Evolutionary conservation across 37 sponge, comb jelly and placozoan species (phyloP).

Genomic region (Ianthella basta): DNA sequence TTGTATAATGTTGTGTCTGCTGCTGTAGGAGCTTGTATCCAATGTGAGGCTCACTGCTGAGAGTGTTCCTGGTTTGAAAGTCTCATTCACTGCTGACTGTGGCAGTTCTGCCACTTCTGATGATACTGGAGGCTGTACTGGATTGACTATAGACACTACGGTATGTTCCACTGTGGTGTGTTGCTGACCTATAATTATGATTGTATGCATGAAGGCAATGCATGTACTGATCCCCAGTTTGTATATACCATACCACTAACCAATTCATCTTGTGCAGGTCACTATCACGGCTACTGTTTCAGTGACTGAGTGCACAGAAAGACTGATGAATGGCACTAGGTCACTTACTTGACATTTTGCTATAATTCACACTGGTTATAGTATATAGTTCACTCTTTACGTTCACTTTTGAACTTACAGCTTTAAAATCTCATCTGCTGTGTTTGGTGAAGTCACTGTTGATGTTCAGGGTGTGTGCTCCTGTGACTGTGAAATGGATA

Average conservation of each 20-base stretch:
- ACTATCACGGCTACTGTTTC: neutral
- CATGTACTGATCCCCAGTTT: too few relatives aligned
- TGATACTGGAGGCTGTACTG: neutral
- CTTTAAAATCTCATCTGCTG: neutral
- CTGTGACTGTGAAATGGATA: constrained; percentile 11
- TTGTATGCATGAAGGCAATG: too few relatives aligned
- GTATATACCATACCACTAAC: too few relatives aligned
- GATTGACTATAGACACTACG: neutral
- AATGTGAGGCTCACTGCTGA: constrained; percentile 3
- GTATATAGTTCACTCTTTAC: too few relatives aligned
- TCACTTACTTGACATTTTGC: too few relatives aligned
- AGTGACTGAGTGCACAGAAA: constrained; percentile 19
- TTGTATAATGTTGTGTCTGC: too few relatives aligned
- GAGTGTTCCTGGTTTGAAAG: constrained; percentile 3
- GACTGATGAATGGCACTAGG: too few relatives aligned
- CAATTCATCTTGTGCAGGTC: neutral
- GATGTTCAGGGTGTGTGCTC: neutral
- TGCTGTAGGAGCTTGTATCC: constrained; percentile 19
- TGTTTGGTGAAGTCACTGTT: constrained; percentile 10
- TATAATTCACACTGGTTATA: too few relatives aligned
- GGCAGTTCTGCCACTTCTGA: neutral
- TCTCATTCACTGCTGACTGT: neutral
- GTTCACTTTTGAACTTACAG: neutral
- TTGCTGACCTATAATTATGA: too few relatives aligned
- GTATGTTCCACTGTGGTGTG: too few relatives aligned